Percentiles rank a stretch among this genome's conserved stretches.
Conservation (phyloP, 2,113 vertebrate species). For the Chiloscyllium plagiosum region DNA sequence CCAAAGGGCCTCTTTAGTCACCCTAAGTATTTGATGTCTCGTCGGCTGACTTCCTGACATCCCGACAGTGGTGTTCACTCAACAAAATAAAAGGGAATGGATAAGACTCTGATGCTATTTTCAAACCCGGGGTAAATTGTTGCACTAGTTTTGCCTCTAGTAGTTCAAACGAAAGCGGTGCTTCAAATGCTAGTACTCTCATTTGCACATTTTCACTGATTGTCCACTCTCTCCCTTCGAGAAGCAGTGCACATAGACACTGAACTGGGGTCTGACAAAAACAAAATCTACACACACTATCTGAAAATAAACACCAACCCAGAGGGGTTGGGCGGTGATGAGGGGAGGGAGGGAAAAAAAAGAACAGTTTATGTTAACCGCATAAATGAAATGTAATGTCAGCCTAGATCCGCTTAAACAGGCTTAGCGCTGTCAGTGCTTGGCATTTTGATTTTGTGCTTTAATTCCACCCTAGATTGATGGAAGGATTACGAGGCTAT, state of each 20-base stretch:
- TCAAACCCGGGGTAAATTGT: neutral
- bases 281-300: neutral
- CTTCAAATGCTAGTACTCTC: neutral
- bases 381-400: slow-evolving; percentile 13
- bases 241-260: neutral
- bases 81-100: neutral
- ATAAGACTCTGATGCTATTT: neutral
- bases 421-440: neutral
- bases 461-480: slow-evolving; percentile 28
- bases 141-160: neutral
- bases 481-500: neutral
- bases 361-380: neutral
- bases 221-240: neutral
- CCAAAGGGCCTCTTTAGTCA: neutral
- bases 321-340: neutral
- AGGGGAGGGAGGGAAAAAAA: neutral
- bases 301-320: neutral
- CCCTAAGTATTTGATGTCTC: neutral
- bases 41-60: neutral
- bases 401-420: slow-evolving; percentile 8
- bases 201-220: neutral
- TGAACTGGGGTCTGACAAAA: too few relatives aligned
- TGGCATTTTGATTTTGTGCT: slow-evolving; percentile 6
- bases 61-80: neutral
- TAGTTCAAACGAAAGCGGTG: neutral